Base-by-base conservation (phyloP, 2,113 vertebrate species). In the Motacilla tschutschensis region DNA sequence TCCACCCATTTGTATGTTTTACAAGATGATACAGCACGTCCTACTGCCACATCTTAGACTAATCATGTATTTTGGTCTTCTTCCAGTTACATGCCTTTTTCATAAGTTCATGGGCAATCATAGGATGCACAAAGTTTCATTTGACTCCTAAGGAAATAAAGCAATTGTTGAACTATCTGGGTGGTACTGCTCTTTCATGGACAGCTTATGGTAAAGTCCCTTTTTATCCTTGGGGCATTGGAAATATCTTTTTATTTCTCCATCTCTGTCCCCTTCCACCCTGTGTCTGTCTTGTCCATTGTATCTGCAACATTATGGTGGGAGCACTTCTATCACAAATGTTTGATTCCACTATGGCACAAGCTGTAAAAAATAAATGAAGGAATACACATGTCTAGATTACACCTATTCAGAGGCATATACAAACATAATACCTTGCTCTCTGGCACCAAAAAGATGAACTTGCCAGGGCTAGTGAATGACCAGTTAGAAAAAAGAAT, bases 71-170 rank as follows among this genome's bases (percentile, higher is more conserved):
- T 92, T 91, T 83, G 40, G 26, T 60, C 67, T 82, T 74, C 63
- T 93, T 89, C 72, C 79, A 40, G 17, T 78, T 78, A 78, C 35
- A 17, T 47, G n/a, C 33, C 40, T 67, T 79, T 83, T 87, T 87
- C 91, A 72, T 87, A 88, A 94, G 85, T 95, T 94, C 90, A 94
- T 91, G 86, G 96, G 90, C 94, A 96, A 92, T 78, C 93, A 94
- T 73, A 79, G 89, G 84, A 90, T 38, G 87, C 53, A 29, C 90
- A 86, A 93, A 94, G 88, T 84, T 93, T 86, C 86, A 78, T 90
- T 28, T 58, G 48, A 79, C 44, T 92, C 35, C 43, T 85, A 78
- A 75, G 38, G 7, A 22, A 33, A 36, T 87, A 91, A 93, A 94
- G 88, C 44, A 59, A 19, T 75, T 63, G 46, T 62, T 66, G 64